These are phyloP conservation scores for Penaeus chinensis DNA, from an alignment of 1,140 invertebrate genomes.

Conservation along the genomic window DNA sequence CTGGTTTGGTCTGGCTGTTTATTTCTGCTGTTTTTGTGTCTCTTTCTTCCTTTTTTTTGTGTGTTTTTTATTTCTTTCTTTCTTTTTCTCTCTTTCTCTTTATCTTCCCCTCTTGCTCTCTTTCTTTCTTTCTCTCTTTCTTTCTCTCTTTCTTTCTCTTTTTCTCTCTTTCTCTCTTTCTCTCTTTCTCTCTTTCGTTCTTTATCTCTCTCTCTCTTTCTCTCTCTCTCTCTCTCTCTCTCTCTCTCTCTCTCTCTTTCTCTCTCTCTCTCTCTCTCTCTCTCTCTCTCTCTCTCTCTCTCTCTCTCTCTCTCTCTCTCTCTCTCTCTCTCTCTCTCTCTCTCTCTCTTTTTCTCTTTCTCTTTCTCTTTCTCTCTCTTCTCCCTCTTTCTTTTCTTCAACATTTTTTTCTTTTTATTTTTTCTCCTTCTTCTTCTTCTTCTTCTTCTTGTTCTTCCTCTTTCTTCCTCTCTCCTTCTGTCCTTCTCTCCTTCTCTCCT, in stretches of 20 bases:
- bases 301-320: slow-evolving; percentile 27
- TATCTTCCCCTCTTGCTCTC: background rate
- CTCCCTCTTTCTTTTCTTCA: too few species aligned
- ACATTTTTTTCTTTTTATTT: too few species aligned
- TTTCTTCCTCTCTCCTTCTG: background rate
- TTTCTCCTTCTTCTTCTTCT: background rate
- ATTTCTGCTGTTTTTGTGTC: background rate
- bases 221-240: background rate
- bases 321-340: background rate
- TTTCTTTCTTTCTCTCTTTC: slow-evolving; percentile 31
- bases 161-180: background rate
- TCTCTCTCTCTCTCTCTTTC: background rate
- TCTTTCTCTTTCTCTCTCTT: background rate
- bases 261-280: too few species aligned
- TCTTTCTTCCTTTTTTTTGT: background rate
- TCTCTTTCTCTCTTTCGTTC: background rate
- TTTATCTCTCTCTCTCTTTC: background rate
- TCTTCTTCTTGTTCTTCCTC: background rate
- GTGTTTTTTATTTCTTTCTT: background rate
- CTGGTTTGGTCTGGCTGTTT: background rate
- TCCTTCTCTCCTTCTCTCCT: background rate
- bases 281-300: slow-evolving; percentile 10
- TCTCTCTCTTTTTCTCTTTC: background rate
- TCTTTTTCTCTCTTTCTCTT: background rate
- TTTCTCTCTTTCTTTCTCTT: slow-evolving; percentile 3